These are phyloP conservation scores for Nemurella pictetii DNA, from an alignment of 2,888 invertebrate species.

Conservation along the genomic window DNA sequence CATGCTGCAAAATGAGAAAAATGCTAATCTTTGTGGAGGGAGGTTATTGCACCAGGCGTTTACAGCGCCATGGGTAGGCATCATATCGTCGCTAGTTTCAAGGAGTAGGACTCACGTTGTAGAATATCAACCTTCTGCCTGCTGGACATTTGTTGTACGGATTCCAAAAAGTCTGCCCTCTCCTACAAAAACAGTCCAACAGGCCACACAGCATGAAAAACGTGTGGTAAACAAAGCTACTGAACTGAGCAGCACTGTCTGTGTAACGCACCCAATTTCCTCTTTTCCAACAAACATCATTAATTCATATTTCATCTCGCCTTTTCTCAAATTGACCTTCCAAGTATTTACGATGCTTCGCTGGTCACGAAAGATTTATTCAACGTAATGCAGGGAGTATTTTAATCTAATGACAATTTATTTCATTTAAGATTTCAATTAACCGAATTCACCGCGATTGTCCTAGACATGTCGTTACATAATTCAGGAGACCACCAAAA, in stretches of 20 bases:
- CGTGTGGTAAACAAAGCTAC: too few species aligned
- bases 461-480: neutral
- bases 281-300: neutral
- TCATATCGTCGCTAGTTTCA: neutral
- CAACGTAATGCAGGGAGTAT: neutral
- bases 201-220: neutral
- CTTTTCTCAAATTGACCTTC: neutral
- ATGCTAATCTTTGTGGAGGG: neutral
- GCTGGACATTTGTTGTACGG: too few species aligned
- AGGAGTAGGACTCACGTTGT: too few species aligned
- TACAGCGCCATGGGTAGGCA: neutral
- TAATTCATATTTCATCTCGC: neutral
- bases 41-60: neutral
- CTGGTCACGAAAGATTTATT: neutral
- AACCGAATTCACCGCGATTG: neutral
- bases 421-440: neutral
- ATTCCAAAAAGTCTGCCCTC: neutral
- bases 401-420: neutral
- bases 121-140: too few species aligned
- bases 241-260: too few species aligned
- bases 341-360: neutral
- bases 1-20: neutral
- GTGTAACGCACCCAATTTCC: neutral
- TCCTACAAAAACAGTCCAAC: neutral
- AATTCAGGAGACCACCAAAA: neutral